phyloP scores from a whole-genome alignment of 1,140 invertebrate genomes.

The Hypothenemus hampei region DNA sequence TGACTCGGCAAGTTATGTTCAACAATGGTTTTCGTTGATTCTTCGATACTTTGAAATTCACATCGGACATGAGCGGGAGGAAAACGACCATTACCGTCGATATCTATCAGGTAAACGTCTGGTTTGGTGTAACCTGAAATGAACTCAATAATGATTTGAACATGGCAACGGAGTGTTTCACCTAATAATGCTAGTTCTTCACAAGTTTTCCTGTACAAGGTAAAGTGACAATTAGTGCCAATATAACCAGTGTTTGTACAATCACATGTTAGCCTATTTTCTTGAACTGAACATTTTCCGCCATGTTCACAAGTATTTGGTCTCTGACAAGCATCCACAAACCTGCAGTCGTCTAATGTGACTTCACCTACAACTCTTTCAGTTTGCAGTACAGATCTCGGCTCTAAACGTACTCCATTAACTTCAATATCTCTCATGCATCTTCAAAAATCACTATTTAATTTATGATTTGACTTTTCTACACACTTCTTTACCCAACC shows the following conservation, averaged over 20 bases:
- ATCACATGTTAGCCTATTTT: constrained; percentile 81
- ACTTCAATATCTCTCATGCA: constrained; percentile 85
- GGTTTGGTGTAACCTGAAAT: constrained; percentile 67
- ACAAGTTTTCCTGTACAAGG: constrained; percentile 83
- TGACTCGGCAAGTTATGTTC: constrained; percentile 89
- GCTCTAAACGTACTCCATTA: constrained; percentile 69
- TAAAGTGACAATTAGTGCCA: constrained; percentile 91
- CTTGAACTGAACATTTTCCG: constrained; percentile 82
- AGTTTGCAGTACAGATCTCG: constrained; percentile 73
- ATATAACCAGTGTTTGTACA: constrained; percentile 82
- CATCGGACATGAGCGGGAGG: constrained; percentile 87
- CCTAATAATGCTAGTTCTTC: constrained; percentile 83
- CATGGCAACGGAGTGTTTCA: background rate
- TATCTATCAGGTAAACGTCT: constrained; percentile 86
- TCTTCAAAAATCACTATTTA: background rate
- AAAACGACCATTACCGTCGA: constrained; percentile 87
- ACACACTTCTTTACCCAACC: constrained; percentile 54
- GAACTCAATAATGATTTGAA: background rate
- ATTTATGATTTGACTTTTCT: too few species aligned
- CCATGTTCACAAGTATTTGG: constrained; percentile 89
- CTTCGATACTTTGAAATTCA: constrained; percentile 79
- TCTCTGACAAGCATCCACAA: constrained; percentile 82
- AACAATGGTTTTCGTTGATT: constrained; percentile 84
- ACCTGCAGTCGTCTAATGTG: constrained; percentile 81
- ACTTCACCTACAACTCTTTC: constrained; percentile 79